These are phyloP conservation scores for Abrostola tripartita DNA, from an alignment of 2,888 invertebrate species.

Conservation along the genomic window DNA sequence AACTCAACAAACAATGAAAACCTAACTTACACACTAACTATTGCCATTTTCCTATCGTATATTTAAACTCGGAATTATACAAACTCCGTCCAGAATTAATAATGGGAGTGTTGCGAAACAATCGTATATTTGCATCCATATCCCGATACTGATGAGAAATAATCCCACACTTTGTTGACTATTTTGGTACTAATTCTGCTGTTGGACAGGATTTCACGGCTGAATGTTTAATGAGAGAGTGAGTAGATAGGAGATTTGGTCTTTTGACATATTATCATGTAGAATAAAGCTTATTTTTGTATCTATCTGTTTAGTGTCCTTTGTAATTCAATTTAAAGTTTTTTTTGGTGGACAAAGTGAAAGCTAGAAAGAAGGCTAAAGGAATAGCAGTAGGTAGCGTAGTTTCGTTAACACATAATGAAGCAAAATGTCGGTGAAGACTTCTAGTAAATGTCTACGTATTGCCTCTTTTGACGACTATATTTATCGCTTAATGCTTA, in stretches of 20 bases:
- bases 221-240: conserved; percentile 36
- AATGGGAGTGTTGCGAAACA: conserved; percentile 50
- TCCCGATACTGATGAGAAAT: conserved; percentile 55
- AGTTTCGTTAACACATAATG: no score
- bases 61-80: conserved; percentile 42
- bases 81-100: conserved; percentile 46
- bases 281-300: no score
- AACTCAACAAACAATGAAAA: conserved; percentile 24
- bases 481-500: no score
- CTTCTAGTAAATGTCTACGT: no score
- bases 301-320: background rate
- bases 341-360: no score
- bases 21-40: conserved; percentile 47
- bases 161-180: conserved; percentile 38
- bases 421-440: no score
- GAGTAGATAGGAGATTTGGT: conserved; percentile 2
- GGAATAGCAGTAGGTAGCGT: no score
- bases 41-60: conserved; percentile 46
- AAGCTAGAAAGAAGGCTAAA: no score
- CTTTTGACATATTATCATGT: conserved; percentile 5
- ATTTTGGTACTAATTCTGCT: conserved; percentile 34
- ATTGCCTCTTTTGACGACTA: conserved; percentile 30
- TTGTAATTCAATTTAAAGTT: background rate
- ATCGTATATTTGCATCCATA: conserved; percentile 45
- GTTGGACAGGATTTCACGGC: conserved; percentile 19